Conservation (phyloP, 1,140 invertebrate species). For the Musca vetustissima region DNA sequence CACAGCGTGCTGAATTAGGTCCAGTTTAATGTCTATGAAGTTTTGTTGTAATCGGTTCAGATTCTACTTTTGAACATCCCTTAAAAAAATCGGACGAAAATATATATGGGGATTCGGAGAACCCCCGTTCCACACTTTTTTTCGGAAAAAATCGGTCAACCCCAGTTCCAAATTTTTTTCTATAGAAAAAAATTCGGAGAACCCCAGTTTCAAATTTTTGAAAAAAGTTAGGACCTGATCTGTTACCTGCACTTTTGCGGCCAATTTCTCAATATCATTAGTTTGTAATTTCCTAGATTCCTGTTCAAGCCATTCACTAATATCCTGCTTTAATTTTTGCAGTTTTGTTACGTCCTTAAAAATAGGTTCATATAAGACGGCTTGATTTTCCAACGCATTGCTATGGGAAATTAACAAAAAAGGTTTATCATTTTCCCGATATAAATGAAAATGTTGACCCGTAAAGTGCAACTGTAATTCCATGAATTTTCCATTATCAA, state of each 20-base stretch:
- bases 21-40: no score
- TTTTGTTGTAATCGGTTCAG: no score
- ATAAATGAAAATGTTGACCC: constrained; percentile 46
- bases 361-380: constrained; percentile 48
- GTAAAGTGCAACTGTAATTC: constrained; percentile 52
- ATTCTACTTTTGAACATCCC: no score
- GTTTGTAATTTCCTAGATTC: constrained; percentile 35
- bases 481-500: constrained; percentile 58
- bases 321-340: constrained; percentile 44
- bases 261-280: constrained; percentile 36
- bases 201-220: no score
- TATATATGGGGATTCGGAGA: no score
- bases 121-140: no score
- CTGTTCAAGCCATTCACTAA: constrained; percentile 46
- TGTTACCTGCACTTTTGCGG: constrained; percentile 32
- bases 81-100: no score
- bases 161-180: no score
- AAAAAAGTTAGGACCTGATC: no score
- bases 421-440: constrained; percentile 41
- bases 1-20: no score
- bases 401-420: constrained; percentile 51
- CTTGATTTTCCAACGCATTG: constrained; percentile 47
- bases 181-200: no score
- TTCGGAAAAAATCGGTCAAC: no score
- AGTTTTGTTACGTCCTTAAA: constrained; percentile 51